A percentile compares a stretch with the other conserved stretches of the same genome.
These are phyloP conservation scores for Columba livia DNA, from an alignment of 2,113 vertebrate species.

Conservation along the genomic window DNA sequence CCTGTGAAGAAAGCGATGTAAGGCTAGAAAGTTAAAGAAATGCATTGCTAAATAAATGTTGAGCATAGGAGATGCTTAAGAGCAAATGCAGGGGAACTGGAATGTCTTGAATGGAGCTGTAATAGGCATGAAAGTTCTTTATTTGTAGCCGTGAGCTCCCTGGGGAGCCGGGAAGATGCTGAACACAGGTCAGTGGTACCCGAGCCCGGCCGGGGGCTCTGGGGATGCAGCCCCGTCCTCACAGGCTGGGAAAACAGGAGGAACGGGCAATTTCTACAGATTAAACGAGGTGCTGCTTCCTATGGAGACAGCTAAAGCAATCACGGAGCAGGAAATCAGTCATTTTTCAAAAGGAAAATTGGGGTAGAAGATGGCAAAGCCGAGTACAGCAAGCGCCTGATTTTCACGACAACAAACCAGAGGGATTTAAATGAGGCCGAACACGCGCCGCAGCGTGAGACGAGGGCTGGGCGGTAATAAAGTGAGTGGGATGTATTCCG, in stretches of 20 bases:
- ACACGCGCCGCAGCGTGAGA: background rate
- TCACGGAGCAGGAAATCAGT: fast-evolving
- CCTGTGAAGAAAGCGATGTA: fast-evolving
- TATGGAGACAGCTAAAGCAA: fast-evolving
- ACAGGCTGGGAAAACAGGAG: background rate
- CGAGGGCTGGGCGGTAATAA: background rate
- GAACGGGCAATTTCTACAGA: background rate
- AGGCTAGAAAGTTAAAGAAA: background rate
- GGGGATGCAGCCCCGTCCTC: background rate
- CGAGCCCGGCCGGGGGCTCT: background rate
- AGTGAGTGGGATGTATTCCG: background rate
- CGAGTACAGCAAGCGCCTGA: background rate
- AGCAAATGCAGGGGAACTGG: background rate
- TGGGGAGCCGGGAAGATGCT: background rate
- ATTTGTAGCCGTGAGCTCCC: background rate
- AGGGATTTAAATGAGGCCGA: background rate
- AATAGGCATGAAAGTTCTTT: fast-evolving
- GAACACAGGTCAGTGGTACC: too few species aligned
- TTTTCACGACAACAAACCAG: background rate
- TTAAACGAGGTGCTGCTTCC: background rate
- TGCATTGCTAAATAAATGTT: background rate
- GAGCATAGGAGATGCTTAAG: fast-evolving
- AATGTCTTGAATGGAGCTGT: background rate
- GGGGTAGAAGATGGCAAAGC: background rate
- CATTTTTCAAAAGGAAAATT: background rate